phyloP scores from a whole-genome alignment of 1,140 invertebrate species.

The Lamellibrachia luymesi region DNA sequence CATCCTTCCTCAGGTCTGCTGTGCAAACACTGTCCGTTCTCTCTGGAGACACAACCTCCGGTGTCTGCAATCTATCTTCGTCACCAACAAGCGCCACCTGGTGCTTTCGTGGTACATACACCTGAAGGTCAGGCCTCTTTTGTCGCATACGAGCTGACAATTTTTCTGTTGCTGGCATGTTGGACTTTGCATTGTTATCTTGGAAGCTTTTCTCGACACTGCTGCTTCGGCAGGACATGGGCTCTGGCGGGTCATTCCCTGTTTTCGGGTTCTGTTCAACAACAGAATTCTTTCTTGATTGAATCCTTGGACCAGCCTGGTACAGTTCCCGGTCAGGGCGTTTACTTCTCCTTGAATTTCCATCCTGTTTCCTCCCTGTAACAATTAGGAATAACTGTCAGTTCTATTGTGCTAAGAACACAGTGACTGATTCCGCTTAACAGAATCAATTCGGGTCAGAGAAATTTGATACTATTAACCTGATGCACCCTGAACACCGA shows the following conservation, averaged over 20 bases:
- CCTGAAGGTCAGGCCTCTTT: conserved; percentile 47
- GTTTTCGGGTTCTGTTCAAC: not conserved
- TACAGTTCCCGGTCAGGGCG: not conserved
- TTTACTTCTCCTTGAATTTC: not conserved
- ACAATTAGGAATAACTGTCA: not conserved
- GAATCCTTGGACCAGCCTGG: not conserved
- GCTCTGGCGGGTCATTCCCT: not conserved
- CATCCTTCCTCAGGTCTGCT: not conserved
- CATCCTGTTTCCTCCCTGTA: not conserved
- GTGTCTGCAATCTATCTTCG: conserved; percentile 29
- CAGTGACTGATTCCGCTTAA: too few relatives aligned
- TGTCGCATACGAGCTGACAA: conserved; percentile 28
- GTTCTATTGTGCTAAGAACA: not conserved
- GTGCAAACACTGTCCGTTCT: not conserved
- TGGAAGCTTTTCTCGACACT: not conserved
- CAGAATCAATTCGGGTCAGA: too few relatives aligned
- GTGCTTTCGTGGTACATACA: conserved; percentile 46
- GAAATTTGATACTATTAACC: too few relatives aligned
- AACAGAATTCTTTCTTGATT: not conserved
- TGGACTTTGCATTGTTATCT: not conserved
- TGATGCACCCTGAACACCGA: too few relatives aligned
- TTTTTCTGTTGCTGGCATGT: conserved; percentile 19
- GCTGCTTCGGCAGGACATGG: not conserved
- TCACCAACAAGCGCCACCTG: conserved; percentile 34
- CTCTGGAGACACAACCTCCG: not conserved